Evolutionary conservation across 2,888 invertebrate species (phyloP).

Genomic region (Dasypolia templi): DNA sequence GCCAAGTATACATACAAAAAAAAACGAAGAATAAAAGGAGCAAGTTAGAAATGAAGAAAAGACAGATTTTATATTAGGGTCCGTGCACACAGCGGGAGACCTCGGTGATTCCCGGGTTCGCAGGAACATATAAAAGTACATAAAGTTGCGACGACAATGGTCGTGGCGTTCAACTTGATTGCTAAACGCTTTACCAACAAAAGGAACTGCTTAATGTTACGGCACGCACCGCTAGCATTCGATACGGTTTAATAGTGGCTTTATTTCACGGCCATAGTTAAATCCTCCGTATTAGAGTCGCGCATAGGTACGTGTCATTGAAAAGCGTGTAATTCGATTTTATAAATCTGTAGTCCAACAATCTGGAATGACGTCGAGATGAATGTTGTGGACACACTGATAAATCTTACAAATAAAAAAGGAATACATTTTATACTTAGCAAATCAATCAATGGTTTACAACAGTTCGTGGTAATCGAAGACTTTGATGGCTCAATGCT

Average conservation of each 20-base stretch:
- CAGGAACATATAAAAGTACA: constrained; percentile 70
- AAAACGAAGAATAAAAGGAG: constrained; percentile 34
- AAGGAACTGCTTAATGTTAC: constrained; percentile 87
- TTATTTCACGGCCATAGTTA: constrained; percentile 71
- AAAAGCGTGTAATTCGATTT: constrained; percentile 69
- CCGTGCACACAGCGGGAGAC: constrained; percentile 52
- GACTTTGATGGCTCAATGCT: constrained; percentile 49
- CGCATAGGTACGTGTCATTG: constrained; percentile 64
- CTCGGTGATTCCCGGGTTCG: constrained; percentile 50
- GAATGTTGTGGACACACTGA: constrained; percentile 61
- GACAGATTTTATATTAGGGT: constrained; percentile 44
- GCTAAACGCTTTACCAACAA: constrained; percentile 83
- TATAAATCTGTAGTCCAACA: constrained; percentile 62
- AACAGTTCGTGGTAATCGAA: constrained; percentile 45
- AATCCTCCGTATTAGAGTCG: constrained; percentile 72
- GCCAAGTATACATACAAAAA: constrained; percentile 25
- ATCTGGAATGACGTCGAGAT: constrained; percentile 60
- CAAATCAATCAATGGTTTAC: constrained; percentile 62
- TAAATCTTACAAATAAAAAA: constrained; percentile 54
- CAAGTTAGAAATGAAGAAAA: constrained; percentile 28
- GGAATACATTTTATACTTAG: constrained; percentile 34
- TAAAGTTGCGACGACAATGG: constrained; percentile 78
- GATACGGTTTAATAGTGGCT: constrained; percentile 75
- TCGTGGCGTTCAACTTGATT: constrained; percentile 79
- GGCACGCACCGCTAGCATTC: constrained; percentile 83